Base-by-base conservation (phyloP, 2,797 vertebrate genomes). In the Anas bahamensis region DNA sequence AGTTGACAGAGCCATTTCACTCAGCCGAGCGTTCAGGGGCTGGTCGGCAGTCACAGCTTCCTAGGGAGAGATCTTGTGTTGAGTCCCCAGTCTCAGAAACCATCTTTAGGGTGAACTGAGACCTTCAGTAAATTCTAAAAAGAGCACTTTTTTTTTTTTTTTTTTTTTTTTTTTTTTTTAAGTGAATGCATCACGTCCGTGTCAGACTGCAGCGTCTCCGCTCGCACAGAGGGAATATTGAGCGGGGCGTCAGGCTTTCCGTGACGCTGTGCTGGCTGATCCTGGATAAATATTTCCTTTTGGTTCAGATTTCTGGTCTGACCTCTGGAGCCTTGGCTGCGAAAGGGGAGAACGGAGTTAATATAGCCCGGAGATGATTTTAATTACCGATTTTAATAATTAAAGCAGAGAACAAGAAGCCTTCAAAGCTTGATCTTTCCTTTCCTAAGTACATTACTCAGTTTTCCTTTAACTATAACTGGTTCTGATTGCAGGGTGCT, bases 121-220 rank as follows among this genome's bases (percentile, higher is more conserved):
- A 31, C 11, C 5, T 53, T 31, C 48, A n/a, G 46, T 71, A 76
- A 39, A 17, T 29, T 7, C 23, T 1, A 2, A 48, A 39, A 69
- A 37, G 10, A 31, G 13, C 21, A 50, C 11, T 8, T 48, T 13
- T 15, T 31, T 39, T 71, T 31, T 39, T 71, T 31, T 39, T 71
- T n/a, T 50, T 44, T n/a, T 35, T 33, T 71, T 31, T 39, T 71
- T 31, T 39, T 71, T n/a, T 50, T 44, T n/a, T 35, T 33, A 68
- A 68, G 44, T 18, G 19, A 10, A 2, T 8, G 37, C 13, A 3
- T 19, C 63, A 0, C 29, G 39, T 41, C 3, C 3, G 9, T 23
- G 59, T 22, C 44, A 13, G 88, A 17, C 4, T 15, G 4, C 39
- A 33, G 6, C 23, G n/a, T n/a, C 35, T 33, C 8, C 39, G 3